These are phyloP conservation scores for Embiotoca jacksoni DNA, from an alignment of 2,113 vertebrate genomes.

Conservation along the genomic window DNA sequence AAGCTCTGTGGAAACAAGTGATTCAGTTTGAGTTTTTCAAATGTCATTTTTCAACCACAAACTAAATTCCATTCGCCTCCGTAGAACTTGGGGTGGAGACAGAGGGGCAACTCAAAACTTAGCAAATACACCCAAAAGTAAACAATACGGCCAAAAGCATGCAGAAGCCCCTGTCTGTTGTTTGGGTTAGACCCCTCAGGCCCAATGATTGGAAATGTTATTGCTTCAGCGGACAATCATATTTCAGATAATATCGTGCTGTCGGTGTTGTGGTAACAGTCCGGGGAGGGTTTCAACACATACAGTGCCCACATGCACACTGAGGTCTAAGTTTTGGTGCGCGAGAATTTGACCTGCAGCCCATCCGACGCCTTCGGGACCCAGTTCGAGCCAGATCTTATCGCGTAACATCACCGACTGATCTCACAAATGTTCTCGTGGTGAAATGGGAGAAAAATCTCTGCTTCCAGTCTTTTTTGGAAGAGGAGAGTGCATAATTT, in stretches of 20 bases:
- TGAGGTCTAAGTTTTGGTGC: background rate
- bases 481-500: too few relatives aligned
- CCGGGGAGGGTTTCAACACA: constrained; percentile 9
- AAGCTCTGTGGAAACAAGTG: constrained; percentile 27
- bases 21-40: constrained; percentile 9
- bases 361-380: background rate
- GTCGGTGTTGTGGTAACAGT: constrained; percentile 14
- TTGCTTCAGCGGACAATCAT: background rate
- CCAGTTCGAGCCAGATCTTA: background rate
- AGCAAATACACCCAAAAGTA: constrained; percentile 22
- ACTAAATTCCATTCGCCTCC: background rate
- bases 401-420: background rate
- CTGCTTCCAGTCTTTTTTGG: background rate
- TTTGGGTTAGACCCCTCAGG: constrained; percentile 8
- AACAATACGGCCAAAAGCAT: constrained; percentile 5
- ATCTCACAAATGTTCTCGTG: background rate
- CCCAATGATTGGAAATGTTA: constrained; percentile 6
- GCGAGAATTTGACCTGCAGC: constrained; percentile 10
- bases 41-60: constrained; percentile 16
- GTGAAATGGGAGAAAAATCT: constrained; percentile 8
- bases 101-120: background rate
- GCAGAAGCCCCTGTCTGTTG: background rate
- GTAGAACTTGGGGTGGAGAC: background rate
- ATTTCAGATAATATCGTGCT: constrained; percentile 9
- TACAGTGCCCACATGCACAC: constrained; percentile 12